Base-by-base conservation (phyloP, 2,797 vertebrate species). In the Carapus acus region DNA sequence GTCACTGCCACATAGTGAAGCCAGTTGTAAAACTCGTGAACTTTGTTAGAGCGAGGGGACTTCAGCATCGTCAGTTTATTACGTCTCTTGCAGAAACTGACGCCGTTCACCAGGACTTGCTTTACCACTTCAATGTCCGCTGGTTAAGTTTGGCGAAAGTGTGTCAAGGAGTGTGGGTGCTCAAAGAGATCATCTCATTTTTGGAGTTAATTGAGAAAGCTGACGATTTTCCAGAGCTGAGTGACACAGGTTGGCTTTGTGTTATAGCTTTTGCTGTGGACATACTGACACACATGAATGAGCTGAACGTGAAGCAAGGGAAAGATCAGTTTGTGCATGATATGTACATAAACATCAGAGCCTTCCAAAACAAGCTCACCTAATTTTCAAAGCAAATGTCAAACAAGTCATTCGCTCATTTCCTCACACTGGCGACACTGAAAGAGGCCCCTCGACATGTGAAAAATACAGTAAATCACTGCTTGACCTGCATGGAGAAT, bases 351-450 rank as follows among this genome's bases (percentile, higher is more conserved):
- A 4, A 23, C 18, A n/a, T 24, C 6, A 8, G 14, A 19, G 15
- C 51, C 31, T 20, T 12, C 19, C n/a, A 79, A 62, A 13, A 61
- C 36, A 69, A 66, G 41, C 21, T 65, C 4, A 3, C 12, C 53
- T 69, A 66, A 56, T 76, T 74, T 47, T 77, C 49, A 13, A 72
- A 21, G 4, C 59, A 71, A 64, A 66, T 73, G 4, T 40, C 45
- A 60, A 60, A 63, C 41, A 62, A 62, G 20, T 60, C 39, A 8
- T 58, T 71, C 0, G 1, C 44, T 42, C n/a, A 57, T 76, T 76
- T 69, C 7, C 47, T 56, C 45, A 64, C 65, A 67, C 24, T 67
- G 2, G 58, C 36, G 3, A 55, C 1, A 21, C 58, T 7, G 38
- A 38, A 43, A 54, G 58, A 65, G 41, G 57, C 43, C 6, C 1